A percentile compares a stretch with the other conserved stretches of the same genome.
These are phyloP conservation scores for Calephelis nemesis DNA, from an alignment of 1,140 invertebrate species.

Conservation along the genomic window DNA sequence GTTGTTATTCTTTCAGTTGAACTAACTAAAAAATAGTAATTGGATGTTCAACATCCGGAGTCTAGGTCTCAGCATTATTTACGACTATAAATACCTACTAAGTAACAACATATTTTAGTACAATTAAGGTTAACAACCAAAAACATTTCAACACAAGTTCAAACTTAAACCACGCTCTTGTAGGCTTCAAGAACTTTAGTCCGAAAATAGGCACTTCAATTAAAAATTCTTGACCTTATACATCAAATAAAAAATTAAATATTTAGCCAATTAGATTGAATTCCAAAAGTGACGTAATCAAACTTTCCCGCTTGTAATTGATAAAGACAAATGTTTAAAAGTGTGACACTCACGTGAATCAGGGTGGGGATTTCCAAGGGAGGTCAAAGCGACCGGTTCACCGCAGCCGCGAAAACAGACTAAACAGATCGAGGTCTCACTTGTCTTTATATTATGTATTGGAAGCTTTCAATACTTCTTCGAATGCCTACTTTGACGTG, in stretches of 20 bases:
- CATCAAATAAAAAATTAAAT: not conserved
- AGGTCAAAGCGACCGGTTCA: conserved; percentile 57
- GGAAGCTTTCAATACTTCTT: conserved; percentile 22
- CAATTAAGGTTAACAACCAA: too few species aligned
- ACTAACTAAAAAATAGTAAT: too few species aligned
- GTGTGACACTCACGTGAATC: conserved; percentile 49
- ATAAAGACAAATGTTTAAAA: conserved; percentile 7
- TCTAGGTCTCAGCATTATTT: too few species aligned
- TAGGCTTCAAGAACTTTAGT: too few species aligned
- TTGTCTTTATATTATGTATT: conserved; percentile 52
- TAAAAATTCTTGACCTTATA: not conserved
- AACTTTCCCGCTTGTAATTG: not conserved
- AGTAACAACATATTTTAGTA: too few species aligned
- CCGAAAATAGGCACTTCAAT: too few species aligned
- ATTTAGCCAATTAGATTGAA: not conserved
- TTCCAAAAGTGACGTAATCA: not conserved
- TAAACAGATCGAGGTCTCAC: conserved; percentile 62
- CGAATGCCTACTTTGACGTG: conserved; percentile 24
- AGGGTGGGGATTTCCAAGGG: conserved; percentile 29
- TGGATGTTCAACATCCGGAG: too few species aligned
- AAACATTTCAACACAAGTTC: too few species aligned
- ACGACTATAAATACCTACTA: too few species aligned
- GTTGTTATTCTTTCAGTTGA: too few species aligned
- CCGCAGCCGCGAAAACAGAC: conserved; percentile 49
- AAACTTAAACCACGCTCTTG: too few species aligned